These are phyloP conservation scores for Idaea straminata DNA, from an alignment of 2,888 invertebrate species.

Conservation along the genomic window DNA sequence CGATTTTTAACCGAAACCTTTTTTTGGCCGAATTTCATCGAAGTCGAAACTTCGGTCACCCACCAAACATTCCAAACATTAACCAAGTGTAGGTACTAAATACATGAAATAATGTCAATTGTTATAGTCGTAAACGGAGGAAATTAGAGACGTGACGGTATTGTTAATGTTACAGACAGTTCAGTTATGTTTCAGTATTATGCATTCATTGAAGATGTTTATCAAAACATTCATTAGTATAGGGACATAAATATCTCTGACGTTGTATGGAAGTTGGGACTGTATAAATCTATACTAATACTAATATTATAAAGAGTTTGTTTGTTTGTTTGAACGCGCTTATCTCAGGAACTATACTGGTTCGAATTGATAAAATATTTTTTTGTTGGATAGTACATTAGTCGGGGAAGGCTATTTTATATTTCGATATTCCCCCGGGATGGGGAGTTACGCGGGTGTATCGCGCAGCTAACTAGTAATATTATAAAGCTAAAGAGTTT, in stretches of 20 bases:
- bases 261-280: neutral
- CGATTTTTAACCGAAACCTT: neutral
- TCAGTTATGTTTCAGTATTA: neutral
- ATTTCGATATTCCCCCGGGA: too few relatives aligned
- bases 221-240: neutral
- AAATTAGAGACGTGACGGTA: slow-evolving; percentile 54
- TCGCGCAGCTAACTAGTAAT: too few relatives aligned
- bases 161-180: slow-evolving; percentile 14
- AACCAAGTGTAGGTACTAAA: slow-evolving; percentile 27
- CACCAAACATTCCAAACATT: slow-evolving; percentile 36
- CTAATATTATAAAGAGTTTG: too few relatives aligned
- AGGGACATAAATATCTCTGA: neutral
- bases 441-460: too few relatives aligned
- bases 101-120: slow-evolving; percentile 53
- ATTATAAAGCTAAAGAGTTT: too few relatives aligned
- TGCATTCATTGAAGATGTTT: neutral
- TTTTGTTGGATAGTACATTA: too few relatives aligned
- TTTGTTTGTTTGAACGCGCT: too few relatives aligned
- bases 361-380: too few relatives aligned
- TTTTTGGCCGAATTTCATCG: neutral
- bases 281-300: too few relatives aligned
- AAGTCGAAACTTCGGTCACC: slow-evolving; percentile 8
- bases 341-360: too few relatives aligned
- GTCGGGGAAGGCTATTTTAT: too few relatives aligned
- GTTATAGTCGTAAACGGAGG: slow-evolving; percentile 63